Evolutionary conservation across 2,888 invertebrate genomes (phyloP).

Genomic region (Gastracanthus pulcherrimus): DNA sequence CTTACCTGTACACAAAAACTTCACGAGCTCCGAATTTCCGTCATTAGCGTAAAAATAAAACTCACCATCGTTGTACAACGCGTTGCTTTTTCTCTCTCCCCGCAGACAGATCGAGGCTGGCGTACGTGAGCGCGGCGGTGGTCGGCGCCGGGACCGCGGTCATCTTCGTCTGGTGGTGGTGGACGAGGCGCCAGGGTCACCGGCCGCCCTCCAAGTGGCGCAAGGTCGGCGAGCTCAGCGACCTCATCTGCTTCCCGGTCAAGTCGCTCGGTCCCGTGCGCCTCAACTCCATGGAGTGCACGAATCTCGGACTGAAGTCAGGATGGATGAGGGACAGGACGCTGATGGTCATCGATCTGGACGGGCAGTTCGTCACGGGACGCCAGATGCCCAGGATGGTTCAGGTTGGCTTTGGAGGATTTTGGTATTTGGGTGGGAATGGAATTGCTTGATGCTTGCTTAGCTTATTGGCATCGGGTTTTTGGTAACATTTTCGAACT

Average conservation of each 20-base stretch:
- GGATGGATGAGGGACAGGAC: conserved; percentile 81
- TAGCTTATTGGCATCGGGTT: background rate
- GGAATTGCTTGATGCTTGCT: too few species aligned
- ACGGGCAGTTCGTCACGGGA: conserved; percentile 81
- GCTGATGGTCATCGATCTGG: conserved; percentile 80
- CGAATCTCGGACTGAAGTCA: conserved; percentile 79
- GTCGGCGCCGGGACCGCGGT: conserved; percentile 71
- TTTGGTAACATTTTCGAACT: too few species aligned
- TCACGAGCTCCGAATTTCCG: too few species aligned
- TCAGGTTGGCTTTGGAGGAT: conserved; percentile 69
- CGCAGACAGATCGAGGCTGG: conserved; percentile 63
- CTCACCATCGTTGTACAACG: background rate
- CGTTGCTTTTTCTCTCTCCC: background rate
- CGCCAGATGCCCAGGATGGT: conserved; percentile 80
- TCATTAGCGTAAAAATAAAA: too few species aligned
- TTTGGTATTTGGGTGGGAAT: background rate
- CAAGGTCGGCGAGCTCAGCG: conserved; percentile 80
- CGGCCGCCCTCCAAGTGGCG: conserved; percentile 79
- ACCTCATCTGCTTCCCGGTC: conserved; percentile 80
- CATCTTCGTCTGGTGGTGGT: conserved; percentile 68
- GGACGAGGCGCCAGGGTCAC: conserved; percentile 63
- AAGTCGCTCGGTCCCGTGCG: conserved; percentile 81
- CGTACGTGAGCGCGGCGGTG: conserved; percentile 68
- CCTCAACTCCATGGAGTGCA: conserved; percentile 79
- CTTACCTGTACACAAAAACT: too few species aligned